Percentiles rank a stretch among this genome's conserved stretches.
phyloP scores from a whole-genome alignment of 1,140 invertebrate species.

The Uloborus diversus region DNA sequence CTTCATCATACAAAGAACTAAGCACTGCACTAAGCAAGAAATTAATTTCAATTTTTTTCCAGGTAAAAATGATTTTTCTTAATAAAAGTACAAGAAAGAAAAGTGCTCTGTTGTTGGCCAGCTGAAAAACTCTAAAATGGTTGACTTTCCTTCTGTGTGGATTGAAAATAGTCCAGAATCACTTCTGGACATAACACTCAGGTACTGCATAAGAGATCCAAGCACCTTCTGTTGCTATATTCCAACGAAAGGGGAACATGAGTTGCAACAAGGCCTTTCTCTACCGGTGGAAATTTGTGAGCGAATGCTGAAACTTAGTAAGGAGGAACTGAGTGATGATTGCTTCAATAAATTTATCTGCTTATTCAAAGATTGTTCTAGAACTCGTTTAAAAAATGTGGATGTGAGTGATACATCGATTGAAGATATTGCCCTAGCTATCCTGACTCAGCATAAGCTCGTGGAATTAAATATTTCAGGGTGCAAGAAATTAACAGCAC shows the following conservation, averaged over 20 bases:
- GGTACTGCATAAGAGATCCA: conserved; percentile 73
- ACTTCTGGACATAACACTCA: conserved; percentile 73
- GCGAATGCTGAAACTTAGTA: conserved; percentile 52
- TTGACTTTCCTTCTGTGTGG: conserved; percentile 47
- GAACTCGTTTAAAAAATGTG: conserved; percentile 76
- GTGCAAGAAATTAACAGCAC: conserved; percentile 73
- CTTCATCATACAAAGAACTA: too few relatives aligned
- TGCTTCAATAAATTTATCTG: conserved; percentile 71
- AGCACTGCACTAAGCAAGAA: too few relatives aligned
- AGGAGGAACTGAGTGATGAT: conserved; percentile 59
- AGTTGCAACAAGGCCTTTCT: conserved; percentile 64
- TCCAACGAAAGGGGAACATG: conserved; percentile 61
- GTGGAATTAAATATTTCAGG: conserved; percentile 77
- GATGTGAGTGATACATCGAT: conserved; percentile 76
- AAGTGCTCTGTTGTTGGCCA: too few relatives aligned
- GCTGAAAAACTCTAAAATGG: too few relatives aligned
- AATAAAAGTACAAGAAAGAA: too few relatives aligned
- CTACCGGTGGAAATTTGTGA: conserved; percentile 79
- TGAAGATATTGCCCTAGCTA: conserved; percentile 74
- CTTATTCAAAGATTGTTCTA: conserved; percentile 75
- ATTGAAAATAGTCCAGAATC: conserved; percentile 62
- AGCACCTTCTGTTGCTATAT: conserved; percentile 69
- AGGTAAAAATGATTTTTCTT: too few relatives aligned
- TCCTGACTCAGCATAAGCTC: conserved; percentile 76
- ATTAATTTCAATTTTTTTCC: too few relatives aligned